Base-by-base conservation (phyloP, 1,140 invertebrate species). In the Drosophila sp. region DNA sequence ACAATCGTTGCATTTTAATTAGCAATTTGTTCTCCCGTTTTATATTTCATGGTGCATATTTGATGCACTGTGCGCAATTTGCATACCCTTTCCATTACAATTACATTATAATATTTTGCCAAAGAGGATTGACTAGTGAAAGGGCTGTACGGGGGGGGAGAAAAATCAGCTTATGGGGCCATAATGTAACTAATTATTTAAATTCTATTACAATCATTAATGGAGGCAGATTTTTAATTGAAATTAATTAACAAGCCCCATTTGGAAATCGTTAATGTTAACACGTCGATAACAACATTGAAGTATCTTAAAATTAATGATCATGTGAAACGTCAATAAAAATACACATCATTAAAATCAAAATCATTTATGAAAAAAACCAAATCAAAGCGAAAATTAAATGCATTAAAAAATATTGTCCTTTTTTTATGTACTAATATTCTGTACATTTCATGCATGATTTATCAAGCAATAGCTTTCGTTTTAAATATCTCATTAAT, bases 141-240 rank as follows among this genome's bases (percentile, higher is more conserved):
- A n/a, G 35, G 58, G 8, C 17, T 17, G 0, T 17, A 17, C 17
- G 17, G 17, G 17, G 17, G 17, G 17, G 17, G 17, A 17, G 17
- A 56, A 60, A 66, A 54, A 60, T 38, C 41, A 40, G 32, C 10
- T 35, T 54, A 55, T 60, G 57, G 67, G 63, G 47, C 44, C 73
- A 72, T 87, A 67, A 70, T 83, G 76, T 83, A 86, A 87, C 79
- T 87, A 82, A 86, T 87, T 86, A 87, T 87, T 86, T 74, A 76
- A 86, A 86, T 86, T 67, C 67, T 83, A 70, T 86, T 86, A 79
- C 55, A 54, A 40, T 54, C 70, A 86, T 86, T 86, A 86, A 85
- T 65, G 67, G 17, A 38, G 62, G 32, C 76, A 77, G 70, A 77
- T 74, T 27, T 77, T 87, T 73, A 87, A 86, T 87, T 87, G 70